Base-by-base conservation (phyloP, 2,888 invertebrate species). In the Brachyptera putata region DNA sequence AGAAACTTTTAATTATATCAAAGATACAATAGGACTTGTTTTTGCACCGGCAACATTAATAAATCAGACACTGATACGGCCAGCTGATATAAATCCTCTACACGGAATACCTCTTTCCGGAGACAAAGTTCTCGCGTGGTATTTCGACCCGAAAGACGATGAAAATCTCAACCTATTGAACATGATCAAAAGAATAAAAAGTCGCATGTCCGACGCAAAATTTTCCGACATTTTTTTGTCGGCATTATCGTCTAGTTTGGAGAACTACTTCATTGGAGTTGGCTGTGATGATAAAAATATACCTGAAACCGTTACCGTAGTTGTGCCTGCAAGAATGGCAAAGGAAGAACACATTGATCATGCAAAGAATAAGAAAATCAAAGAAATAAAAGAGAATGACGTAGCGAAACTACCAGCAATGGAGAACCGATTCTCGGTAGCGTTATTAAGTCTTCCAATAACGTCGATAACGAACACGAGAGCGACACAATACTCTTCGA, bases 351-450 rank as follows among this genome's bases (percentile, higher is more conserved):
- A 18, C 13, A 21, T 37, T 4, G 18, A 30, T 3, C 7, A 13
- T 14, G 56, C 56, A 3, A 18, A n/a, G 46, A 3, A 5, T 14
- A 18, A 22, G 46, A 3, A 5, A 30, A 9, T 3, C 3, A 13
- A 13, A 2, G 7, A 25, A 1, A n/a, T 3, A 4, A 34, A 43
- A 11, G 18, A 16, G 21, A 43, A 5, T 5, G n/a, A n/a, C n/a
- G n/a, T 13, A 2, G 30, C n/a, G 4, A 26, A 25, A 30, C 34
- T 18, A 3, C 30, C 34, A 13, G 53, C 53, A 13, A 64, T 79
- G 37, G 71, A 74, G 58, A 80, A 80, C 65, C 73, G 75, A 63
- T 79, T 81, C 66, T 78, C 79, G 5, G 77, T 80, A 9, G 77
- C 77, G 1, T 70, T 79, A 61, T 65, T 80, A 56, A 74, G 77